Conservation (phyloP, 2,797 vertebrate species). For the Eulemur coronatus region DNA sequence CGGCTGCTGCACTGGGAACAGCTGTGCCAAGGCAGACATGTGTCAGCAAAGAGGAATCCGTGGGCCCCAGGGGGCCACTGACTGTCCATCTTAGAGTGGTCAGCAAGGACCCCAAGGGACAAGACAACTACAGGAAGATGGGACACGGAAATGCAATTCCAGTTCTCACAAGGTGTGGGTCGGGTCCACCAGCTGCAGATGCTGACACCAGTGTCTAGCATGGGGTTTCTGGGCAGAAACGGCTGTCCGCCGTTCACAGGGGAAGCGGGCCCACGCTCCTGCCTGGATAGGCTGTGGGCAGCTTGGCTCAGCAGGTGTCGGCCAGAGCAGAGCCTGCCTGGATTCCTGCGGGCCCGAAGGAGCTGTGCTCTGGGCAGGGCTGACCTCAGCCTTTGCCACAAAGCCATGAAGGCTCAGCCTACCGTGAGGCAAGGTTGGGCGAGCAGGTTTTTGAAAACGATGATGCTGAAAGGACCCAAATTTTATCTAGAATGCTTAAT, state of each 20-base stretch:
- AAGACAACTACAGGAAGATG: background rate
- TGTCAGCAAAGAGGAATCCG: no score
- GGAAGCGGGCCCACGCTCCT: background rate
- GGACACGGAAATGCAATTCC: accelerated
- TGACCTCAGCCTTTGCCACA: background rate
- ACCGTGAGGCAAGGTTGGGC: accelerated
- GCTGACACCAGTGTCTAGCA: background rate
- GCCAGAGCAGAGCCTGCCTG: background rate
- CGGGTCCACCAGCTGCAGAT: background rate
- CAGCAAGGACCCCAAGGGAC: background rate
- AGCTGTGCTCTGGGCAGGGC: background rate
- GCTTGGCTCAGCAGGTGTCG: background rate
- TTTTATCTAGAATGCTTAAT: background rate
- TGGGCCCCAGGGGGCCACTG: background rate
- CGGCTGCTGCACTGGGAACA: background rate
- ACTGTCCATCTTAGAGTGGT: accelerated
- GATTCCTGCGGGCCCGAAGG: accelerated
- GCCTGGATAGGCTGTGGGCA: background rate
- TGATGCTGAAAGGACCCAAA: accelerated
- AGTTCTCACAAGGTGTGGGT: background rate
- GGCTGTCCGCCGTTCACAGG: no score
- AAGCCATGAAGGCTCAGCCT: background rate
- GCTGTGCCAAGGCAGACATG: accelerated
- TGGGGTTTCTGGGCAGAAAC: background rate
- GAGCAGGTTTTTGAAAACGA: background rate